Evolutionary conservation across 2,888 invertebrate genomes (phyloP).

Genomic region (Minunthozetes semirufus): DNA sequence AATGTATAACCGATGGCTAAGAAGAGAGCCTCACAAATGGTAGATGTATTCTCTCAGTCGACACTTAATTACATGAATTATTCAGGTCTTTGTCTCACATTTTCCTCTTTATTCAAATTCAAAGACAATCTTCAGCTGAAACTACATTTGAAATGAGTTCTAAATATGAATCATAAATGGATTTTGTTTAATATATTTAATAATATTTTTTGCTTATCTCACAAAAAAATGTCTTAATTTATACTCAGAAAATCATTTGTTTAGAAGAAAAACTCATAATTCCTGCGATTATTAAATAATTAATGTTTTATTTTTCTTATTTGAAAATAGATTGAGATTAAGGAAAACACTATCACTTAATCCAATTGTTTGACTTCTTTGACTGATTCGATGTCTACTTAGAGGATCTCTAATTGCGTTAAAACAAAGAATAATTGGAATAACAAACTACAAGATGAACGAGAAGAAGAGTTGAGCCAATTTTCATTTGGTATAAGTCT

Average conservation of each 20-base stretch:
- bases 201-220: not conserved
- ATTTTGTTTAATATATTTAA: not conserved
- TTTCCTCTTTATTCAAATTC: not conserved
- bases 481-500: not conserved
- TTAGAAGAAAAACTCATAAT: too few species aligned
- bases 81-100: not conserved
- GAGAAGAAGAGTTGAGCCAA: not conserved
- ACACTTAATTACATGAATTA: constrained; percentile 6
- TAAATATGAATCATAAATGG: not conserved
- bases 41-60: not conserved
- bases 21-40: not conserved
- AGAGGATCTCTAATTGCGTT: not conserved
- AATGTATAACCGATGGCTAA: not conserved
- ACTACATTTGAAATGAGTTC: too few species aligned
- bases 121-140: too few species aligned
- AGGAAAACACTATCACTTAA: not conserved
- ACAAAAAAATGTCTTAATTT: too few species aligned
- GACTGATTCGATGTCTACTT: not conserved
- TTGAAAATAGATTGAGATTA: too few species aligned
- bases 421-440: not conserved
- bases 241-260: too few species aligned
- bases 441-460: too few species aligned
- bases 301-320: too few species aligned
- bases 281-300: too few species aligned
- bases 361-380: not conserved